Evolutionary conservation across 2,797 vertebrate genomes (phyloP).

Genomic region (Erithacus rubecula): DNA sequence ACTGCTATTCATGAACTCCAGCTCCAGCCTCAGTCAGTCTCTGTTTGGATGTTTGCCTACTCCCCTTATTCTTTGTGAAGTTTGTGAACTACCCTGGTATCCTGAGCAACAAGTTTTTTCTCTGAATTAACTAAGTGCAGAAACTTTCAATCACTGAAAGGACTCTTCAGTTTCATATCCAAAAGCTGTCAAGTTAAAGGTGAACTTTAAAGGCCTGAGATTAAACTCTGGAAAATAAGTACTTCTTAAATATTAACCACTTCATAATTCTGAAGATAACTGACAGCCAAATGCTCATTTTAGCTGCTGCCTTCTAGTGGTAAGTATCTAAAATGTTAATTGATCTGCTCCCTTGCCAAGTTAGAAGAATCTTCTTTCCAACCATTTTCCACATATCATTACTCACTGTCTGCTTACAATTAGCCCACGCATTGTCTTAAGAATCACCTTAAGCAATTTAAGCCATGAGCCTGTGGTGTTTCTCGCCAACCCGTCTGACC

Average conservation of each 20-base stretch:
- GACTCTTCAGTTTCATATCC: background rate
- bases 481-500: background rate
- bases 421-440: rapidly evolving
- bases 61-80: background rate
- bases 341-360: background rate
- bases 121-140: background rate
- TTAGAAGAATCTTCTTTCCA: background rate
- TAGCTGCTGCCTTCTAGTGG: background rate
- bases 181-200: background rate
- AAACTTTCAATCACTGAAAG: background rate
- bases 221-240: background rate
- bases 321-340: background rate
- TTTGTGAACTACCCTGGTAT: background rate
- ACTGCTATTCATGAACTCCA: background rate
- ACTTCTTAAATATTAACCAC: constrained; percentile 45
- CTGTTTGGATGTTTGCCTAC: rapidly evolving
- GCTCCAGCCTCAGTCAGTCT: background rate
- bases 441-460: background rate
- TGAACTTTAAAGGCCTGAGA: background rate
- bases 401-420: background rate
- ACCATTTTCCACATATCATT: background rate
- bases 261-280: background rate
- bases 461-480: too few relatives aligned
- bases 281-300: background rate
- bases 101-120: background rate